Evolutionary conservation across 2,797 vertebrate species (phyloP).

Genomic region (Jordanella pulchra): DNA sequence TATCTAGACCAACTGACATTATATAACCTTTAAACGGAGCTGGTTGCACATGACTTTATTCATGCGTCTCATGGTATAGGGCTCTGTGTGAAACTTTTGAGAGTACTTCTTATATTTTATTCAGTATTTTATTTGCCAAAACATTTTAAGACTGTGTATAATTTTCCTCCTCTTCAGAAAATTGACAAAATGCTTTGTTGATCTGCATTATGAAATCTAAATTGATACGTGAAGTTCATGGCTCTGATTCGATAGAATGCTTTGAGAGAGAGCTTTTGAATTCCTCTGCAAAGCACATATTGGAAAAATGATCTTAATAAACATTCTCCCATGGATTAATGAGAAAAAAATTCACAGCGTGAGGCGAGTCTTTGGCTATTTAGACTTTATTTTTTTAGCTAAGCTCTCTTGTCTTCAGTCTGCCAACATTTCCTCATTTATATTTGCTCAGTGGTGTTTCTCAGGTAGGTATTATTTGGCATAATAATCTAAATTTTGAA

Average conservation of each 20-base stretch:
- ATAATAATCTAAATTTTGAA: slow-evolving; percentile 67
- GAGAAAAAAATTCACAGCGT: slow-evolving; percentile 27
- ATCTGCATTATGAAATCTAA: background rate
- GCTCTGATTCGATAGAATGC: background rate
- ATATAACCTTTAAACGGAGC: background rate
- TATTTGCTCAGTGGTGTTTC: slow-evolving; percentile 66
- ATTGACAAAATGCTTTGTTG: background rate
- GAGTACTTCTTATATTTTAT: background rate
- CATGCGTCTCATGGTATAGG: background rate
- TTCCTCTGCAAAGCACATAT: slow-evolving; percentile 17
- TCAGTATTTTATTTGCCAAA: too few relatives aligned
- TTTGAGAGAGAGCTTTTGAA: background rate
- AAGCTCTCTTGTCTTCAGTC: slow-evolving; percentile 51
- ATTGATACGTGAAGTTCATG: background rate
- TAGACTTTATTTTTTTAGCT: slow-evolving; percentile 52
- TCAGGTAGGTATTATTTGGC: slow-evolving; percentile 65
- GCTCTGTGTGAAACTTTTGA: background rate
- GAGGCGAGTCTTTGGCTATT: slow-evolving; percentile 45
- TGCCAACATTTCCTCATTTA: slow-evolving; percentile 66
- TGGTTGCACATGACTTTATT: background rate
- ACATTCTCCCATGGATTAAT: slow-evolving; percentile 36
- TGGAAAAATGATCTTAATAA: slow-evolving; percentile 42
- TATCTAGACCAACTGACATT: background rate
- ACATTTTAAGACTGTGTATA: background rate
- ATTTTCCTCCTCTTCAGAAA: background rate